Conservation (phyloP, 2,797 vertebrate genomes). For the Peromyscus eremicus region DNA sequence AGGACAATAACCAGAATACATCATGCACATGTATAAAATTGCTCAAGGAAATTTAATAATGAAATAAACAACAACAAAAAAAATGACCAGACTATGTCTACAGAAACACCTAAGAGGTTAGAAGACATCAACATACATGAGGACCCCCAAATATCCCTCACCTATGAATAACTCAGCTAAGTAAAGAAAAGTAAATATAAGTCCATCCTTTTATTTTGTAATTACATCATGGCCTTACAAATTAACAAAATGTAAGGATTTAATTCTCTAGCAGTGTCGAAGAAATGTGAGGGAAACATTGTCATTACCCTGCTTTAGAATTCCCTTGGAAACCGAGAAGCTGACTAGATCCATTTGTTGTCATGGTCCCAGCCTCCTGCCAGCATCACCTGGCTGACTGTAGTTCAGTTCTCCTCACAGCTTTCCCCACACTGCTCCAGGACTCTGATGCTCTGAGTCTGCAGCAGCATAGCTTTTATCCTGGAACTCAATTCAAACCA, state of each 20-base stretch:
- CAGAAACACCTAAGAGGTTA: neutral
- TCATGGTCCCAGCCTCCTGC: neutral
- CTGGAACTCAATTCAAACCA: neutral
- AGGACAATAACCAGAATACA: neutral
- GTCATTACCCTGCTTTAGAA: neutral
- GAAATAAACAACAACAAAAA: neutral
- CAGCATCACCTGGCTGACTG: neutral
- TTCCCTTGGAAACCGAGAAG: neutral
- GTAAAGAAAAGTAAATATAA: constrained; percentile 25
- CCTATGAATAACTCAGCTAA: neutral
- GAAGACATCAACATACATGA: neutral
- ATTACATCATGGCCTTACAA: constrained; percentile 8
- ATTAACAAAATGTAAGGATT: neutral
- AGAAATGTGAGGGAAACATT: neutral
- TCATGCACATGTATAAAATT: neutral
- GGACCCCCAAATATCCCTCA: neutral
- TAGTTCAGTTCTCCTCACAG: too few species aligned
- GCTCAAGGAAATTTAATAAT: neutral
- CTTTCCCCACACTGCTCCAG: neutral
- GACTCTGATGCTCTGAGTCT: neutral
- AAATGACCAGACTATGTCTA: neutral
- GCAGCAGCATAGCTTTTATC: neutral
- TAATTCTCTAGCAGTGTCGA: neutral
- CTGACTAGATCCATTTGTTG: neutral
- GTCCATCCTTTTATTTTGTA: neutral